Evolutionary conservation across 2,797 vertebrate species (phyloP).

Genomic region (Borostomias antarcticus): DNA sequence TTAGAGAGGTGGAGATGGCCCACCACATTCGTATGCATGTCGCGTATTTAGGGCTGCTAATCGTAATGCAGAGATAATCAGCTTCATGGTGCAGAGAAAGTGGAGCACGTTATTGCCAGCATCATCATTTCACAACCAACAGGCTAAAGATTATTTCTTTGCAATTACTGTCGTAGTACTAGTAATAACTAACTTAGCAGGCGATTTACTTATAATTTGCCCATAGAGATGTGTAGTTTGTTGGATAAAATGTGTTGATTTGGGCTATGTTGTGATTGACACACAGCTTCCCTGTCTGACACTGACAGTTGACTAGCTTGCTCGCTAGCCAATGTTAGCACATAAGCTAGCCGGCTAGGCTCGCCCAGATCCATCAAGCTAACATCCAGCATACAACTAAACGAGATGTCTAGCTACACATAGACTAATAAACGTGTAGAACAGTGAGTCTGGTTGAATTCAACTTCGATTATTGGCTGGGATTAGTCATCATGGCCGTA

Average conservation of each 20-base stretch:
- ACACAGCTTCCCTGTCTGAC: not conserved
- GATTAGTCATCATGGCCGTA: too few relatives aligned
- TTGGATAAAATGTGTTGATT: not conserved
- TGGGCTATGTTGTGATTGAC: not conserved
- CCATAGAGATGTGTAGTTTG: not conserved
- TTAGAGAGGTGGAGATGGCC: too few relatives aligned
- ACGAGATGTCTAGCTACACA: too few relatives aligned
- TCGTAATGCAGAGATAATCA: slow-evolving; percentile 34
- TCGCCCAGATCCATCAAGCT: not conserved
- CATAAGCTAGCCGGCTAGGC: not conserved
- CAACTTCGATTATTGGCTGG: too few relatives aligned
- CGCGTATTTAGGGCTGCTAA: slow-evolving; percentile 38
- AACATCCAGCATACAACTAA: too few relatives aligned
- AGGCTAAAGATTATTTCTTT: not conserved
- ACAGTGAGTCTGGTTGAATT: too few relatives aligned
- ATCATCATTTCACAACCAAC: slow-evolving; percentile 38
- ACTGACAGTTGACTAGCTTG: not conserved
- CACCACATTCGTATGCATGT: not conserved
- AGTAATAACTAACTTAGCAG: not conserved
- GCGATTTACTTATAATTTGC: not conserved
- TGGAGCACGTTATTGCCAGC: slow-evolving; percentile 39
- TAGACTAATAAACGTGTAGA: too few relatives aligned
- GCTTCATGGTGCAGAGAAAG: slow-evolving; percentile 20
- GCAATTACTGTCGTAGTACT: not conserved
- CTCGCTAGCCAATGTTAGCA: not conserved